phyloP scores from a whole-genome alignment of 2,888 invertebrate genomes.

The Patella depressa region DNA sequence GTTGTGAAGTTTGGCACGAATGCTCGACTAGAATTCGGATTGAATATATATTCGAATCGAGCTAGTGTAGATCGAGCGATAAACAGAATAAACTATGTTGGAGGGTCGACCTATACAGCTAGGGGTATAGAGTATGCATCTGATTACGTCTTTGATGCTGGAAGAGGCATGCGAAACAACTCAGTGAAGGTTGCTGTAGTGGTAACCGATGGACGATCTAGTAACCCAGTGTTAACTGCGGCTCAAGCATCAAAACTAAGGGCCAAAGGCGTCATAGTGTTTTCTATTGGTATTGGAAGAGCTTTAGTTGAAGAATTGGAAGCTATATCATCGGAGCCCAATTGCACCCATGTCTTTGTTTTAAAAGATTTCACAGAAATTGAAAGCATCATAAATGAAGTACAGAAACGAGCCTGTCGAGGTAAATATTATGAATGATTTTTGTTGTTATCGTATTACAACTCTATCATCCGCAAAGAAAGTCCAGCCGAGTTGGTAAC shows the following conservation, averaged over 20 bases:
- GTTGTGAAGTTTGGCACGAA: conserved; percentile 1
- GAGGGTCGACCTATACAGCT: conserved; percentile 1
- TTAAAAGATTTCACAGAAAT: conserved; percentile 26
- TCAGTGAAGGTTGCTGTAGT: conserved; percentile 20
- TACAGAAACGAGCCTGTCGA: conserved; percentile 22
- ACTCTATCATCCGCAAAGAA: no score
- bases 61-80: neutral
- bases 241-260: conserved; percentile 6
- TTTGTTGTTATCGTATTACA: no score
- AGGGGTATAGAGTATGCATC: conserved; percentile 13
- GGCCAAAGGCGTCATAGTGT: conserved; percentile 19
- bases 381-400: conserved; percentile 27
- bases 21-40: conserved; percentile 10
- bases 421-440: conserved; percentile 9
- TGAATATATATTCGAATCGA: conserved; percentile 4
- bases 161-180: neutral
- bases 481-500: no score
- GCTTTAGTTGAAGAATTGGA: conserved; percentile 24
- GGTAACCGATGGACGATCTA: conserved; percentile 25
- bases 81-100: neutral
- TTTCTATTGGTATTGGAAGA: conserved; percentile 29
- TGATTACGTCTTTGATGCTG: neutral
- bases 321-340: conserved; percentile 21
- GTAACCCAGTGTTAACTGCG: neutral
- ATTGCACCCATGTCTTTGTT: conserved; percentile 23